Conservation (phyloP, 2,888 invertebrate genomes). For the Xanthorhoe designata region DNA sequence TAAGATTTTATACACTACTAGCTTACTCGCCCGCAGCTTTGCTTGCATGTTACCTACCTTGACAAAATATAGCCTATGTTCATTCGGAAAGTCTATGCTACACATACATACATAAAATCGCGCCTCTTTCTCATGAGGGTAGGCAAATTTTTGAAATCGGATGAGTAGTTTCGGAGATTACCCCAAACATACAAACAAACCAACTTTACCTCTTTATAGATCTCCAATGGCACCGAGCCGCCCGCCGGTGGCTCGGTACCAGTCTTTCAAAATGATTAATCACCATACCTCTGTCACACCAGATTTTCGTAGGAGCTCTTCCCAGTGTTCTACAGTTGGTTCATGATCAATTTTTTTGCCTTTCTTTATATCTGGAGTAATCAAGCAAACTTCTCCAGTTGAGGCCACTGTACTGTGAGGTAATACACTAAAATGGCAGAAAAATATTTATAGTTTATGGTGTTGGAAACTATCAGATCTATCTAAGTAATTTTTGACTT, state of each 20-base stretch:
- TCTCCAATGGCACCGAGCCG: too few relatives aligned
- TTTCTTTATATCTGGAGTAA: slow-evolving; percentile 91
- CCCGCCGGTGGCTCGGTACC: too few relatives aligned
- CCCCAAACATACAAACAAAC: too few relatives aligned
- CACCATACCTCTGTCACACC: slow-evolving; percentile 84
- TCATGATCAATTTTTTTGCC: slow-evolving; percentile 90
- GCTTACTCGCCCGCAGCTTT: too few relatives aligned
- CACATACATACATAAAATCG: too few relatives aligned
- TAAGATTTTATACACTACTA: not conserved
- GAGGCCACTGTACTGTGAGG: slow-evolving; percentile 87
- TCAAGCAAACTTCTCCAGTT: slow-evolving; percentile 90
- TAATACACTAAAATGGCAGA: slow-evolving; percentile 57
- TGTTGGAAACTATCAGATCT: not conserved
- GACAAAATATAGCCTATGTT: too few relatives aligned
- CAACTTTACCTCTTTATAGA: too few relatives aligned
- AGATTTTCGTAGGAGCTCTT: slow-evolving; percentile 87
- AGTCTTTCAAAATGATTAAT: not conserved
- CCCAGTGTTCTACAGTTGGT: slow-evolving; percentile 90
- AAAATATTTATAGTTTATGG: not conserved
- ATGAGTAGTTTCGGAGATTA: too few relatives aligned
- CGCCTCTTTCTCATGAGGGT: too few relatives aligned
- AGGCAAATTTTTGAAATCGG: too few relatives aligned
- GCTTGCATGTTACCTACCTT: too few relatives aligned
- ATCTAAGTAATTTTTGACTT: slow-evolving; percentile 60
- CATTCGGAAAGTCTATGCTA: too few relatives aligned